Evolutionary conservation across 1,140 invertebrate genomes (phyloP).

Genomic region (Branchinecta lynchi): DNA sequence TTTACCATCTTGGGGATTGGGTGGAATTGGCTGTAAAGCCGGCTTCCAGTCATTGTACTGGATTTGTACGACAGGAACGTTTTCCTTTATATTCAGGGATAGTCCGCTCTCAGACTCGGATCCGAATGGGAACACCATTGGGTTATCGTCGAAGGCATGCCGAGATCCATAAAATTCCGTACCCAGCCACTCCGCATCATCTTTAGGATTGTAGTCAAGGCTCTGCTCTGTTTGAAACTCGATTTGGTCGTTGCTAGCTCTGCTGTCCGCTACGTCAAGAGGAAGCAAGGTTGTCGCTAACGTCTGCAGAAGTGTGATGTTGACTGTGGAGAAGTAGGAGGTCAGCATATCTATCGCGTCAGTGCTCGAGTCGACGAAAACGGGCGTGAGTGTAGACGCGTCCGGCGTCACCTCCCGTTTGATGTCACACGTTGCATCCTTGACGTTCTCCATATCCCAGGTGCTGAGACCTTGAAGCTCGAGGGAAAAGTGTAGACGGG

Average conservation of each 20-base stretch:
- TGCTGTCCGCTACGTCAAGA: neutral
- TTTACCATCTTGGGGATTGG: neutral
- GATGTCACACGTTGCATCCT: neutral
- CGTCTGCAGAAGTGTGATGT: neutral
- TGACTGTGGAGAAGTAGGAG: neutral
- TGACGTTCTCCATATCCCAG: conserved; percentile 11
- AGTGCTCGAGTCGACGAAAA: neutral
- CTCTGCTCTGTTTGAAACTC: neutral
- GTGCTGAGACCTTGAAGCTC: conserved; percentile 11
- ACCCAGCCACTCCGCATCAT: neutral
- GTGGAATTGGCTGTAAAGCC: neutral
- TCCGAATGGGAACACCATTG: neutral
- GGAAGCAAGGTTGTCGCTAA: neutral
- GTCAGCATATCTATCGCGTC: neutral
- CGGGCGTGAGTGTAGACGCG: neutral
- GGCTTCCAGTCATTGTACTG: neutral
- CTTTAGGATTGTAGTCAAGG: neutral
- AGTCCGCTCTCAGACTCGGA: neutral
- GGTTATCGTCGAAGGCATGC: neutral
- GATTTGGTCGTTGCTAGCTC: neutral
- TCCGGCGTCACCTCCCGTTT: neutral
- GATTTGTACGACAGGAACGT: neutral
- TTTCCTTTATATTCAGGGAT: neutral
- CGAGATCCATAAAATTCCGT: neutral
- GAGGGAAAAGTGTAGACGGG: conserved; percentile 13